Percentiles rank a stretch among this genome's conserved stretches.
phyloP scores from a whole-genome alignment of 2,888 invertebrate genomes.

The Drosophila sordidula region DNA sequence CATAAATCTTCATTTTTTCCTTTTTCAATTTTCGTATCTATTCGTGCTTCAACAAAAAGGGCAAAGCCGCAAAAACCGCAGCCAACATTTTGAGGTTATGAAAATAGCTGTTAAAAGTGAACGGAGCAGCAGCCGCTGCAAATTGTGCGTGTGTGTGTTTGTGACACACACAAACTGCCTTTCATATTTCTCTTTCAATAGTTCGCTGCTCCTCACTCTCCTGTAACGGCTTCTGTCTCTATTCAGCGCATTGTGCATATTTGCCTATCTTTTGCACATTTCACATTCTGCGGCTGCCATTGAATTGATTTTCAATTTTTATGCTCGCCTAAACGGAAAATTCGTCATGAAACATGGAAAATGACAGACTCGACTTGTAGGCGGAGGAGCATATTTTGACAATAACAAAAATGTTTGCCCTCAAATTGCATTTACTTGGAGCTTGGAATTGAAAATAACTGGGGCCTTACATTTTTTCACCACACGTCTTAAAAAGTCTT shows the following conservation, averaged over 20 bases:
- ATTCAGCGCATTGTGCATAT: constrained; percentile 27
- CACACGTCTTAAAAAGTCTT: constrained; percentile 4
- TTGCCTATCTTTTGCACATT: constrained; percentile 53
- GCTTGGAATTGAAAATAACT: constrained; percentile 19
- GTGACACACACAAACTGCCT: constrained; percentile 17
- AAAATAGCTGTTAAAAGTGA: constrained; percentile 17
- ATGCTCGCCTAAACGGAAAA: constrained; percentile 78
- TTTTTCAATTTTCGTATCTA: constrained; percentile 14
- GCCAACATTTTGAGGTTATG: constrained; percentile 18
- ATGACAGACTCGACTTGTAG: constrained; percentile 37
- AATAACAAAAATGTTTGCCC: constrained; percentile 17
- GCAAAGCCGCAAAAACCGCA: constrained; percentile 19
- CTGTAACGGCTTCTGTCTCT: not conserved
- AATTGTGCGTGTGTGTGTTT: not conserved
- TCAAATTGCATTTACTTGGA: constrained; percentile 38
- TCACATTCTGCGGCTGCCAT: constrained; percentile 48
- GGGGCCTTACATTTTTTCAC: not conserved
- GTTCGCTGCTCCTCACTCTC: not conserved
- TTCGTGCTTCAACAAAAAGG: constrained; percentile 14
- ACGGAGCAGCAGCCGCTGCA: not conserved
- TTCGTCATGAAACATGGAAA: constrained; percentile 48
- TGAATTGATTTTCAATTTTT: constrained; percentile 78
- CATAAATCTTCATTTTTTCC: constrained; percentile 15
- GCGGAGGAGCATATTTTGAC: constrained; percentile 11
- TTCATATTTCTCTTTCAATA: constrained; percentile 27